A percentile compares a stretch with the other conserved stretches of the same genome.
Conservation (phyloP, 2,888 invertebrate species). For the Trichopria drosophilae region DNA sequence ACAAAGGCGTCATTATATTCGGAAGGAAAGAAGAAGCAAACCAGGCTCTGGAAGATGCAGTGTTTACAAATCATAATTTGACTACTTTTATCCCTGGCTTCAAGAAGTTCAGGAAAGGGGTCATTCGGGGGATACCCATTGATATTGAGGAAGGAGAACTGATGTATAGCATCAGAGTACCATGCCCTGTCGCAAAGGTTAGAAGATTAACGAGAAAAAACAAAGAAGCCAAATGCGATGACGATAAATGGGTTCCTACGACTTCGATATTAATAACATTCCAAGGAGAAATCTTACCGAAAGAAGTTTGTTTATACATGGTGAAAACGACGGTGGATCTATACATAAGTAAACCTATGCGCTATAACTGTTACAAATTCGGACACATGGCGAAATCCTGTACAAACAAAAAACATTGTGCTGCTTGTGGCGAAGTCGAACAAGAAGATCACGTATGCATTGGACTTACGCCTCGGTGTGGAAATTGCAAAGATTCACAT, state of each 20-base stretch:
- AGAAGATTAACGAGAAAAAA: neutral
- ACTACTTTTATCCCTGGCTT: neutral
- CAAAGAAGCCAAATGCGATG: neutral
- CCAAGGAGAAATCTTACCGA: neutral
- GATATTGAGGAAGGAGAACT: neutral
- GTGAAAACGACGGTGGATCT: neutral
- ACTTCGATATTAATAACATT: neutral
- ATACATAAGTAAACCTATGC: neutral
- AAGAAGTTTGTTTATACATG: neutral
- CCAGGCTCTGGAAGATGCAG: neutral
- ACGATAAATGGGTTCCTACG: neutral
- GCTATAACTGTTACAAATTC: neutral
- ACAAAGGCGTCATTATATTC: neutral
- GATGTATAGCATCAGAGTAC: neutral
- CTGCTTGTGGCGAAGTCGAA: neutral
- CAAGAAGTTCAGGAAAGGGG: neutral
- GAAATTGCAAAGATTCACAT: neutral
- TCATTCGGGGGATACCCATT: neutral
- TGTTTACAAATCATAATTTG: neutral
- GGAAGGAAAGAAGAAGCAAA: conserved; percentile 3
- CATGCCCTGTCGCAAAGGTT: neutral
- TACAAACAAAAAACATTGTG: neutral
- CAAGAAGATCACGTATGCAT: neutral
- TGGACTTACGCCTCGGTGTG: neutral
- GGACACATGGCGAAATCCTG: neutral